These are phyloP conservation scores for Lydus trimaculatus DNA, from an alignment of 2,888 invertebrate genomes.

Conservation along the genomic window DNA sequence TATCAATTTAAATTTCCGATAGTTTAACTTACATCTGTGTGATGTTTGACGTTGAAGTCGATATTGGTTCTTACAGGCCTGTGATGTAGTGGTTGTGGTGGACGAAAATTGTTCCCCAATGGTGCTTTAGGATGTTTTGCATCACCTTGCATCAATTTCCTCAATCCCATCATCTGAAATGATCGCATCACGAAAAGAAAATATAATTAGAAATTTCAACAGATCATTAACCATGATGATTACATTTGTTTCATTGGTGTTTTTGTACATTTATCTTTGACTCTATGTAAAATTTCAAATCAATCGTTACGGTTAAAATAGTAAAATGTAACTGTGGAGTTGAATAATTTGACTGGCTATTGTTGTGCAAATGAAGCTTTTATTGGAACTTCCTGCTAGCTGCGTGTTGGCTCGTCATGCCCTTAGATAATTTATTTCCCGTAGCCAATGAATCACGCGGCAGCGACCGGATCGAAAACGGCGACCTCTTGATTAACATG, in stretches of 20 bases:
- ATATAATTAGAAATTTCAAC: background rate
- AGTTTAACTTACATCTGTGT: constrained; percentile 64
- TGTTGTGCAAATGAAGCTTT: constrained; percentile 61
- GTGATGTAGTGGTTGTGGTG: constrained; percentile 91
- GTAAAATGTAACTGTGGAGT: constrained; percentile 48
- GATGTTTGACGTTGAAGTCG: constrained; percentile 85
- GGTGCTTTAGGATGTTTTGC: constrained; percentile 87
- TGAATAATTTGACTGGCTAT: constrained; percentile 57
- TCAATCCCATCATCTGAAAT: constrained; percentile 78
- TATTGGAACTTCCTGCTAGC: constrained; percentile 55
- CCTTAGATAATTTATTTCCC: constrained; percentile 56
- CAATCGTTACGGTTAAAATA: constrained; percentile 43
- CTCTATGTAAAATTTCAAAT: constrained; percentile 42
- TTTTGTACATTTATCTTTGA: background rate
- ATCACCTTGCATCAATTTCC: constrained; percentile 89
- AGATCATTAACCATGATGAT: background rate
- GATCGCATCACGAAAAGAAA: background rate
- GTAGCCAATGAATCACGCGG: constrained; percentile 50
- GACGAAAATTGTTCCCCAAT: constrained; percentile 94
- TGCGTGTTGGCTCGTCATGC: constrained; percentile 54
- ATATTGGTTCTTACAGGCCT: constrained; percentile 96
- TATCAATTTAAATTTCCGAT: too few relatives aligned
- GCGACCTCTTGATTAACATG: constrained; percentile 52
- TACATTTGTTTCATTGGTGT: background rate
- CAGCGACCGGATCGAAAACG: constrained; percentile 34